Evolutionary conservation across 2,888 invertebrate species (phyloP).

Genomic region (Mellilla xanthometata): DNA sequence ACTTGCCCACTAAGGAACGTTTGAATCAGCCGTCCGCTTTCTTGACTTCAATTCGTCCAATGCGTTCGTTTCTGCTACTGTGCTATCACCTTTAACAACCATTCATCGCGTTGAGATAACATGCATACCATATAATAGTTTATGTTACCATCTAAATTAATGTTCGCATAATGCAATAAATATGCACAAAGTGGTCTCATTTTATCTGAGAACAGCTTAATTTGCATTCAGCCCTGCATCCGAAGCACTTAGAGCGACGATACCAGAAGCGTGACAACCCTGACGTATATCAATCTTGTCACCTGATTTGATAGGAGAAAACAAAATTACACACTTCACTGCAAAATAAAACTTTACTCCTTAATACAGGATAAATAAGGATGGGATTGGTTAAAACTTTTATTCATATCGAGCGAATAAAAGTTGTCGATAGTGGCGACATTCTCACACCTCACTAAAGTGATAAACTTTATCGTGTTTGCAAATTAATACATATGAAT

Average conservation of each 20-base stretch:
- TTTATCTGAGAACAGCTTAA: constrained; percentile 44
- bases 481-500: constrained; percentile 30
- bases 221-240: constrained; percentile 59
- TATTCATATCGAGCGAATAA: constrained; percentile 19
- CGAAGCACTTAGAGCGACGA: constrained; percentile 62
- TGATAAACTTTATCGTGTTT: constrained; percentile 33
- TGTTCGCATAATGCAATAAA: constrained; percentile 46
- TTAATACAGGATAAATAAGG: constrained; percentile 7
- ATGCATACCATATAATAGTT: neutral
- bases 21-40: too few relatives aligned
- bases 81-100: neutral
- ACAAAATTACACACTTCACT: constrained; percentile 20
- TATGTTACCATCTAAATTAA: constrained; percentile 4
- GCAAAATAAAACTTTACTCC: constrained; percentile 1
- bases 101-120: neutral
- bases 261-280: constrained; percentile 49
- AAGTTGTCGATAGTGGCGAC: constrained; percentile 25
- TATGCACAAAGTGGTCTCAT: constrained; percentile 42
- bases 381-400: neutral
- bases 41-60: too few relatives aligned
- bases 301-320: constrained; percentile 43
- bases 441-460: constrained; percentile 41
- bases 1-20: too few relatives aligned
- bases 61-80: too few relatives aligned
- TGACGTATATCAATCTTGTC: constrained; percentile 65